Conservation (phyloP, 2,113 vertebrate species). For the Ceyx cyanopectus region DNA sequence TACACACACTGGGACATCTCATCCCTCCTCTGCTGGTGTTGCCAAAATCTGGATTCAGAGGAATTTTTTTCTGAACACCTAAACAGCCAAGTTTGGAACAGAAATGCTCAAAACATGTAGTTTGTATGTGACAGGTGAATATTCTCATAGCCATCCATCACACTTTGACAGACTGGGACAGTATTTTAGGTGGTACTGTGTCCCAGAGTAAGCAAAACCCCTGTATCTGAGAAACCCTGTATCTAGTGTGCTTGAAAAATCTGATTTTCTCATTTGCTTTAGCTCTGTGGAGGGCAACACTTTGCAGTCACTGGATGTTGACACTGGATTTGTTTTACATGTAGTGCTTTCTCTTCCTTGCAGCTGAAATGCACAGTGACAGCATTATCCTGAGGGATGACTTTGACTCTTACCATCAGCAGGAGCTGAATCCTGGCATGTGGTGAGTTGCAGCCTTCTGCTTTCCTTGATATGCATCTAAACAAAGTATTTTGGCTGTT, state of each 20-base stretch:
- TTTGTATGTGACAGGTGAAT: not conserved
- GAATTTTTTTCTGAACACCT: not conserved
- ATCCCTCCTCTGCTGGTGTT: not conserved
- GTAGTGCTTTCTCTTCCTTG: not conserved
- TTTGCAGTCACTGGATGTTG: not conserved
- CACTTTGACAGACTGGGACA: not conserved
- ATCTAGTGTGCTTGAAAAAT: not conserved
- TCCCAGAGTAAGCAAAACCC: not conserved
- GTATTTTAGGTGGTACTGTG: not conserved
- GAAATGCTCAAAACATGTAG: not conserved
- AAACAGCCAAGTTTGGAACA: not conserved
- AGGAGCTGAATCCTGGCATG: slow-evolving; percentile 88
- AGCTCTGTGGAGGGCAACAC: not conserved
- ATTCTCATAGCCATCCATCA: not conserved
- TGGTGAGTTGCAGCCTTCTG: slow-evolving; percentile 84
- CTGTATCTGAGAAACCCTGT: not conserved
- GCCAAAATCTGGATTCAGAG: not conserved
- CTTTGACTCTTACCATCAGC: slow-evolving; percentile 92
- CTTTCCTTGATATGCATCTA: not conserved
- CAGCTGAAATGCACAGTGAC: slow-evolving; percentile 92
- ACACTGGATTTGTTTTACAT: not conserved
- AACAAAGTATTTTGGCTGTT: not conserved
- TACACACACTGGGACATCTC: not conserved
- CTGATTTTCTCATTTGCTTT: not conserved
- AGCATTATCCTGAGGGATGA: slow-evolving; percentile 93